Evolutionary conservation across 2,888 invertebrate genomes (phyloP).

Genomic region (Leucoma salicis): DNA sequence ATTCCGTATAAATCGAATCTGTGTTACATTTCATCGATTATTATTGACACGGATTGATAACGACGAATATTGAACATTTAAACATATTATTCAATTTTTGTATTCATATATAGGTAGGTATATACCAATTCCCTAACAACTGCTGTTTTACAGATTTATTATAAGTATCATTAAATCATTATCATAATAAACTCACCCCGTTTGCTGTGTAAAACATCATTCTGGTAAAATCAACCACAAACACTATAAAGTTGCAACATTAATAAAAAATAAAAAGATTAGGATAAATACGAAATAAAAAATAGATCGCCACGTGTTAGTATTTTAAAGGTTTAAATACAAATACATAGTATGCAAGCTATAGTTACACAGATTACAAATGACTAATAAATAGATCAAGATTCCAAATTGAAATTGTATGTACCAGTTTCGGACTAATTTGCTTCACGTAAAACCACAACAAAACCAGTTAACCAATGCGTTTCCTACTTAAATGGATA

Average conservation of each 20-base stretch:
- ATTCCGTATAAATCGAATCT: constrained; percentile 55
- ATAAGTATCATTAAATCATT: too few species aligned
- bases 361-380: constrained; percentile 21
- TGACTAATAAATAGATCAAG: constrained; percentile 33
- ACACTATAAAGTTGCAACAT: constrained; percentile 16
- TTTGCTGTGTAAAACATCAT: constrained; percentile 22
- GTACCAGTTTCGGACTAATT: constrained; percentile 25
- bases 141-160: too few species aligned
- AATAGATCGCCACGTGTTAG: constrained; percentile 16
- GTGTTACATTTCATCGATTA: constrained; percentile 51
- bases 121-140: too few species aligned
- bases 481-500: constrained; percentile 34
- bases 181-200: constrained; percentile 31
- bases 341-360: constrained; percentile 15
- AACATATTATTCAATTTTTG: too few species aligned
- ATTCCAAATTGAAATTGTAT: constrained; percentile 25
- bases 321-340: constrained; percentile 14
- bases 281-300: constrained; percentile 10
- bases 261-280: too few species aligned
- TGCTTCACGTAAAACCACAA: constrained; percentile 42
- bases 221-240: too few species aligned
- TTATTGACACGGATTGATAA: constrained; percentile 43
- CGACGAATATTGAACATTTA: constrained; percentile 25
- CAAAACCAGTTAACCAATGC: constrained; percentile 35
- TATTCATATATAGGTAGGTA: too few species aligned